Evolutionary conservation across 2,888 invertebrate species (phyloP).

Genomic region (Xestia sexstrigata): DNA sequence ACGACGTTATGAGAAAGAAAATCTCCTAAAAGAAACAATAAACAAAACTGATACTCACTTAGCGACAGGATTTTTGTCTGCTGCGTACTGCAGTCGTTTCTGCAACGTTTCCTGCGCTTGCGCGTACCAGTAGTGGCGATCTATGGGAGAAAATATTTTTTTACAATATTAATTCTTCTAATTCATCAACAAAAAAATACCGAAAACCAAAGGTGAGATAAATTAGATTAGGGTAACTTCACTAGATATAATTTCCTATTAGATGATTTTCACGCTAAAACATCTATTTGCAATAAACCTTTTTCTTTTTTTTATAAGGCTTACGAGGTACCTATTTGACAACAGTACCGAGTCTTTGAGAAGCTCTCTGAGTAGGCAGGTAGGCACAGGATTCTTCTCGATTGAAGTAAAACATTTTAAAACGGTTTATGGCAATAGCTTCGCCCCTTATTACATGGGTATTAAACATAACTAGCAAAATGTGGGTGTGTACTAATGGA

Average conservation of each 20-base stretch:
- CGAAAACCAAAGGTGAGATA: neutral
- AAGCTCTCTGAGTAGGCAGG: neutral
- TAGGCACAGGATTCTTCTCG: neutral
- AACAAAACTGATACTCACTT: conserved; percentile 80
- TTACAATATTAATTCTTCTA: neutral
- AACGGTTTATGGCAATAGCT: no score
- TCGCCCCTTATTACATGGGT: no score
- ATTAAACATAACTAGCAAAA: no score
- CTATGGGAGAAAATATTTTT: conserved; percentile 74
- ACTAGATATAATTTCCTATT: neutral
- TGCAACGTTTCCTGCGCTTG: conserved; percentile 90
- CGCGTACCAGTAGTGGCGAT: conserved; percentile 91
- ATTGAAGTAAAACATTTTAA: neutral
- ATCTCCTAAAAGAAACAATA: neutral
- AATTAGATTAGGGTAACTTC: neutral
- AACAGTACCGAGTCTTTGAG: neutral
- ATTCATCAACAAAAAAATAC: neutral
- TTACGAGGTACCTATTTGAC: neutral
- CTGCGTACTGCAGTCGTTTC: conserved; percentile 88
- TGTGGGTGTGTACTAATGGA: no score
- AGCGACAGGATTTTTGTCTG: conserved; percentile 86
- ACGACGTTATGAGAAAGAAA: no score
- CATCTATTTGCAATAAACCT: neutral
- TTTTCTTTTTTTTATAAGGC: neutral
- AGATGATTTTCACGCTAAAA: neutral